A percentile compares a stretch with the other conserved stretches of the same genome.
phyloP scores from a whole-genome alignment of 2,113 vertebrate species.

The Cettia cetti region DNA sequence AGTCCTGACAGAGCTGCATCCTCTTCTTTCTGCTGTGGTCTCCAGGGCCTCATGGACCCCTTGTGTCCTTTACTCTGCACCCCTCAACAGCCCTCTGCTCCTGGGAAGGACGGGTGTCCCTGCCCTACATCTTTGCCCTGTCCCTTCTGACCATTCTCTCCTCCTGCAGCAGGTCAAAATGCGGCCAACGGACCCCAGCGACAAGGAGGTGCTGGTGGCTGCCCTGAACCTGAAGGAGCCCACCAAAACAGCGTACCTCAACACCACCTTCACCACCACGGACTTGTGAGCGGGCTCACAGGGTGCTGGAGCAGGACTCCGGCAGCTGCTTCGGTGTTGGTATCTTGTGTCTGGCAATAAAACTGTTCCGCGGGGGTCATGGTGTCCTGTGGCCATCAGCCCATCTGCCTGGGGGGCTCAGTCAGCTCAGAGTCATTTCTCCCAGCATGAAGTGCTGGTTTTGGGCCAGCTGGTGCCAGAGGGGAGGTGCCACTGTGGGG shows the following conservation, averaged over 20 bases:
- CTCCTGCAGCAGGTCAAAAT: neutral
- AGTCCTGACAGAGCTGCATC: neutral
- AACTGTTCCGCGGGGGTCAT: neutral
- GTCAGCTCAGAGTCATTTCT: neutral
- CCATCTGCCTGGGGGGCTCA: neutral
- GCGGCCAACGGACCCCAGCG: fast-evolving
- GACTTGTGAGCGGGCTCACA: slow-evolving; percentile 71
- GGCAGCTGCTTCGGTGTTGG: neutral
- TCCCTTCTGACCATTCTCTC: neutral
- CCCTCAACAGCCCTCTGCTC: neutral
- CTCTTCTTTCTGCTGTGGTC: neutral
- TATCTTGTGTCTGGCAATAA: slow-evolving; percentile 14
- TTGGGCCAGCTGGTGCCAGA: neutral
- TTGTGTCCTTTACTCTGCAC: neutral
- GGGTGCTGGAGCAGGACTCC: neutral
- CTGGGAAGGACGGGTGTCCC: neutral
- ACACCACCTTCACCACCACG: slow-evolving; percentile 75
- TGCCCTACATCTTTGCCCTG: neutral
- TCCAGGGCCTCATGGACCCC: neutral
- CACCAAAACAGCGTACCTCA: slow-evolving; percentile 26
- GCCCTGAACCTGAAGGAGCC: slow-evolving; percentile 61
- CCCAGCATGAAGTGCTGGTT: neutral
- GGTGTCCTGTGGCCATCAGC: neutral
- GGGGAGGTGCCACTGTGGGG: neutral
- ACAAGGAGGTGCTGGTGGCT: slow-evolving; percentile 69